Evolutionary conservation across 2,797 vertebrate genomes (phyloP).

Genomic region (Petrocephalus sullivani): DNA sequence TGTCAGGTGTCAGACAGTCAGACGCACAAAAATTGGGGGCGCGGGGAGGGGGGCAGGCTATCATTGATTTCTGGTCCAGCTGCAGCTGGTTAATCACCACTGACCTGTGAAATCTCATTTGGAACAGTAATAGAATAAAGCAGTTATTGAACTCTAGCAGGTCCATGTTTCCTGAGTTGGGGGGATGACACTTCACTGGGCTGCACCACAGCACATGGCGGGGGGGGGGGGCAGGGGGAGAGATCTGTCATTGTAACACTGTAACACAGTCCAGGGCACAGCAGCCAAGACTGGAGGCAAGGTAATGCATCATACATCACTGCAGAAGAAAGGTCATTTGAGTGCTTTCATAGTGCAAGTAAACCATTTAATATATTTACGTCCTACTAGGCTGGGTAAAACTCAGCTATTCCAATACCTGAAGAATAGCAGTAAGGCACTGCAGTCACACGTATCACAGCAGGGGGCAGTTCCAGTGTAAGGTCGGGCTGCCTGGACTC

Average conservation of each 20-base stretch:
- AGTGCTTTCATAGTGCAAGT: neutral
- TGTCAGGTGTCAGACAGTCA: neutral
- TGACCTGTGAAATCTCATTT: slow-evolving; percentile 25
- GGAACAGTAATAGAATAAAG: slow-evolving; percentile 2
- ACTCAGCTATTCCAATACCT: neutral
- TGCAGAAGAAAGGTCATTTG: neutral
- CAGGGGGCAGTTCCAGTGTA: neutral
- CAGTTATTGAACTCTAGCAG: neutral
- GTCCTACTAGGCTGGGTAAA: neutral
- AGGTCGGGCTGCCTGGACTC: neutral
- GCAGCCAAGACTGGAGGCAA: neutral
- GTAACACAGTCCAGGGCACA: neutral
- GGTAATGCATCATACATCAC: neutral
- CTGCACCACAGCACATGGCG: neutral
- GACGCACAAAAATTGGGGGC: neutral
- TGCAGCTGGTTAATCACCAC: slow-evolving; percentile 22
- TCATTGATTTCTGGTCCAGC: slow-evolving; percentile 10
- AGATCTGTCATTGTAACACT: neutral
- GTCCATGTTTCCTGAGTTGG: neutral
- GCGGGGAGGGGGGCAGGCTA: neutral
- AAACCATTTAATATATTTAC: neutral
- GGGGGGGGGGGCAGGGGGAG: neutral
- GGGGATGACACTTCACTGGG: neutral
- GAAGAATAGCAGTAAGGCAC: neutral
- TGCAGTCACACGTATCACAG: neutral